A percentile compares a stretch with the other conserved stretches of the same genome.
Conservation (phyloP, 2,888 invertebrate genomes). For the Cataglyphis rosenhaueri region DNA sequence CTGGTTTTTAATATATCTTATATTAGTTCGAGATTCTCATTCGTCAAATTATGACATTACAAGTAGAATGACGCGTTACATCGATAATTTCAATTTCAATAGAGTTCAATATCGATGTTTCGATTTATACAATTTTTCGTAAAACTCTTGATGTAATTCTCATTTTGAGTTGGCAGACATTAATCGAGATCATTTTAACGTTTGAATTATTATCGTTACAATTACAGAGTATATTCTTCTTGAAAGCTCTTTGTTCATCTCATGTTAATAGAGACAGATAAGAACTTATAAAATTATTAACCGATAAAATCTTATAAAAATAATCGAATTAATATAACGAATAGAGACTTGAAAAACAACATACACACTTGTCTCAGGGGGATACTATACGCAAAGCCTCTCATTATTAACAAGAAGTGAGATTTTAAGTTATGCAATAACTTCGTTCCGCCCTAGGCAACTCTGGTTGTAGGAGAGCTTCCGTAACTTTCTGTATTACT, state of each 20-base stretch:
- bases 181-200: background rate
- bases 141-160: background rate
- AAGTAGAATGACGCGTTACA: background rate
- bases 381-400: constrained; percentile 3
- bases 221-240: background rate
- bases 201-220: background rate
- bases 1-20: constrained; percentile 23
- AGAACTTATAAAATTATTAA: background rate
- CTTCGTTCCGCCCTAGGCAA: constrained; percentile 43
- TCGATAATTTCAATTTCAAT: background rate
- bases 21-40: constrained; percentile 34
- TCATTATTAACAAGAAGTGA: constrained; percentile 60
- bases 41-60: constrained; percentile 25
- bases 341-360: background rate
- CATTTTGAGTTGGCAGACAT: background rate
- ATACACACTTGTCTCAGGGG: background rate
- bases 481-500: constrained; percentile 44
- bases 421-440: constrained; percentile 65
- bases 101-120: background rate
- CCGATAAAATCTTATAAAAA: background rate
- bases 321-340: background rate
- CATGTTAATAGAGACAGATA: background rate
- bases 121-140: background rate
- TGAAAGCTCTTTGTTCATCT: background rate
- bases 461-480: constrained; percentile 18